Percentiles rank a stretch among this genome's conserved stretches.
phyloP scores from a whole-genome alignment of 2,797 vertebrate genomes.

The Falco concolor region DNA sequence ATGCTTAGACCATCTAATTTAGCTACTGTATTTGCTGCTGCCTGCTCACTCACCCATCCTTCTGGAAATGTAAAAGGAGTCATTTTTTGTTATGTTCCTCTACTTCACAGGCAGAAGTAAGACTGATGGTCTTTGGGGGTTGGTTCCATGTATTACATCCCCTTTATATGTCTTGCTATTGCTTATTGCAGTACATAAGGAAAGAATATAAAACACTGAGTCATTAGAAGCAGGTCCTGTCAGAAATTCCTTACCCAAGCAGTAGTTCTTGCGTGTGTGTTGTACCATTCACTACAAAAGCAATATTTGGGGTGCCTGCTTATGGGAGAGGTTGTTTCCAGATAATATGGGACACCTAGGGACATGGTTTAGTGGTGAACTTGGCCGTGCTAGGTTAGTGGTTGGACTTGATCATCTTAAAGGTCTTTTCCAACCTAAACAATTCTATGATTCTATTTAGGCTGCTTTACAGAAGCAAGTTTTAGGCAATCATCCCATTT shows the following conservation, averaged over 20 bases:
- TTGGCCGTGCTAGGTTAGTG: background rate
- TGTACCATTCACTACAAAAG: background rate
- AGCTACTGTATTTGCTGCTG: background rate
- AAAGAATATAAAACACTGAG: background rate
- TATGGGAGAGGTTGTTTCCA: background rate
- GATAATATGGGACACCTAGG: too few relatives aligned
- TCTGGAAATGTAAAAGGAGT: background rate
- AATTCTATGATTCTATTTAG: background rate
- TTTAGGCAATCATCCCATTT: background rate
- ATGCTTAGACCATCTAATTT: background rate
- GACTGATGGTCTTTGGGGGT: background rate
- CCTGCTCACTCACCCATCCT: background rate
- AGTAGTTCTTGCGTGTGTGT: background rate
- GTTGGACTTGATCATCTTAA: background rate
- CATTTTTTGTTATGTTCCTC: background rate
- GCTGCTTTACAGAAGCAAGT: background rate
- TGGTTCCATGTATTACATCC: background rate
- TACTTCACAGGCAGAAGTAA: background rate
- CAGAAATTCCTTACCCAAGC: background rate
- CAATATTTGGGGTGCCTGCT: background rate
- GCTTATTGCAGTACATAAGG: background rate
- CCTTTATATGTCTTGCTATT: background rate
- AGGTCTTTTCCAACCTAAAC: background rate
- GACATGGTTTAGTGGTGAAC: background rate
- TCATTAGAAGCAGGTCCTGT: background rate